Evolutionary conservation across 2,888 invertebrate species (phyloP).

Genomic region (Amitus sp.): DNA sequence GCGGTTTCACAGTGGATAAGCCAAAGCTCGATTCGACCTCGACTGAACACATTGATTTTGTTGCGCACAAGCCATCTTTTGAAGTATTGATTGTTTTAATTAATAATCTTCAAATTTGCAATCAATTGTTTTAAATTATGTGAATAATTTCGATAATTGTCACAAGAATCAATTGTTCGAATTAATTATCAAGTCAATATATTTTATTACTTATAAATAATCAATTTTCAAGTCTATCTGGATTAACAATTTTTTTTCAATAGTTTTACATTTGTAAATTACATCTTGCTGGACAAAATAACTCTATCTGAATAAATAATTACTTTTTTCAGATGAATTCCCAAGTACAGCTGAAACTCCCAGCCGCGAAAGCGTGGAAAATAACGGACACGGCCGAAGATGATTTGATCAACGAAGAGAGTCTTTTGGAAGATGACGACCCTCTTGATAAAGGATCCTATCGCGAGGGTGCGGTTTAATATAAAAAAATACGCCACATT

Average conservation of each 20-base stretch:
- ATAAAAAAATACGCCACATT: conserved; percentile 1
- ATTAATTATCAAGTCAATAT: no score
- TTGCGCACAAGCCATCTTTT: conserved; percentile 55
- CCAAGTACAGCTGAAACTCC: background rate
- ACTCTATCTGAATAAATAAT: no score
- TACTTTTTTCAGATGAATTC: background rate
- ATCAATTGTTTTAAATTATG: background rate
- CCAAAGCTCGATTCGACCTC: conserved; percentile 22
- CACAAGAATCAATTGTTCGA: no score
- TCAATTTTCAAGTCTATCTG: no score
- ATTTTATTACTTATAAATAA: no score
- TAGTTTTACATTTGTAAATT: background rate
- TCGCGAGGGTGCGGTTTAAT: conserved; percentile 6
- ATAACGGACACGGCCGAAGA: background rate
- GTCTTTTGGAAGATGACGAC: conserved; percentile 4
- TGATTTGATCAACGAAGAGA: conserved; percentile 4
- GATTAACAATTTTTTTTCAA: conserved; percentile 18
- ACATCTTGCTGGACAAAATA: background rate
- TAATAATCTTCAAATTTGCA: conserved; percentile 66
- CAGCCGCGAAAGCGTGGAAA: background rate
- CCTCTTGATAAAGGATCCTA: background rate
- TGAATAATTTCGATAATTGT: background rate
- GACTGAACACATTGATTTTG: conserved; percentile 45
- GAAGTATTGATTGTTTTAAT: conserved; percentile 66
- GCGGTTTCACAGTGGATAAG: conserved; percentile 70